phyloP scores from a whole-genome alignment of 2,888 invertebrate species.

The Beris morrisii region DNA sequence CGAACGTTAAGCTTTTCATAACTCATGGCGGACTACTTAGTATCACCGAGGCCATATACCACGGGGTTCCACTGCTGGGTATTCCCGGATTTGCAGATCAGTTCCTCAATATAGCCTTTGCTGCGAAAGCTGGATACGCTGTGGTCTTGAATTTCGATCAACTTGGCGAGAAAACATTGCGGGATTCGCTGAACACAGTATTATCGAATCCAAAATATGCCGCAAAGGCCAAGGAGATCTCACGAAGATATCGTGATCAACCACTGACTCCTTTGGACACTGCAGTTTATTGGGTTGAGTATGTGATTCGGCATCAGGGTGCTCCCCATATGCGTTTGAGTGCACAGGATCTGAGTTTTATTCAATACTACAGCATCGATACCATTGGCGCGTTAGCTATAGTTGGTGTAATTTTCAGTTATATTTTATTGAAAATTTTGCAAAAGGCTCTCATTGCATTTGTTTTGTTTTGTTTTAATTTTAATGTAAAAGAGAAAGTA shows the following conservation, averaged over 20 bases:
- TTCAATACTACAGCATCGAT: conserved; percentile 47
- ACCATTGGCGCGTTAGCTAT: conserved; percentile 34
- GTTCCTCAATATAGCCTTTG: conserved; percentile 42
- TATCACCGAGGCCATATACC: conserved; percentile 56
- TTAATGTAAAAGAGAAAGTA: too few relatives aligned
- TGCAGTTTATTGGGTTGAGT: conserved; percentile 53
- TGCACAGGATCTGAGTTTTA: conserved; percentile 47
- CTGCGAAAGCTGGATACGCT: conserved; percentile 42
- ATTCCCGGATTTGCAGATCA: conserved; percentile 55
- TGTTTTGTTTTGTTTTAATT: too few relatives aligned
- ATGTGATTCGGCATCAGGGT: conserved; percentile 49
- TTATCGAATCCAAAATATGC: conserved; percentile 43
- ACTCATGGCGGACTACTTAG: conserved; percentile 61
- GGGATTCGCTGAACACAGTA: conserved; percentile 42
- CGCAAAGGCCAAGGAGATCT: conserved; percentile 41
- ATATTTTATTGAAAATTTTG: too few relatives aligned
- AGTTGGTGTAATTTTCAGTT: too few relatives aligned
- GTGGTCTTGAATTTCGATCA: conserved; percentile 41
- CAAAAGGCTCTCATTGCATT: too few relatives aligned
- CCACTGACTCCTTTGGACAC: conserved; percentile 47
- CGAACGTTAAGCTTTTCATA: conserved; percentile 57
- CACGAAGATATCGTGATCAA: conserved; percentile 49
- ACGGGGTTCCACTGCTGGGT: conserved; percentile 55
- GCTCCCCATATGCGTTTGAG: conserved; percentile 48
- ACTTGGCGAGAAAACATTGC: conserved; percentile 42